Evolutionary conservation across 2,113 vertebrate genomes (phyloP), one percentile per base, ranked within the genome.

Genomic region (Protobothrops flavoviridis): DNA sequence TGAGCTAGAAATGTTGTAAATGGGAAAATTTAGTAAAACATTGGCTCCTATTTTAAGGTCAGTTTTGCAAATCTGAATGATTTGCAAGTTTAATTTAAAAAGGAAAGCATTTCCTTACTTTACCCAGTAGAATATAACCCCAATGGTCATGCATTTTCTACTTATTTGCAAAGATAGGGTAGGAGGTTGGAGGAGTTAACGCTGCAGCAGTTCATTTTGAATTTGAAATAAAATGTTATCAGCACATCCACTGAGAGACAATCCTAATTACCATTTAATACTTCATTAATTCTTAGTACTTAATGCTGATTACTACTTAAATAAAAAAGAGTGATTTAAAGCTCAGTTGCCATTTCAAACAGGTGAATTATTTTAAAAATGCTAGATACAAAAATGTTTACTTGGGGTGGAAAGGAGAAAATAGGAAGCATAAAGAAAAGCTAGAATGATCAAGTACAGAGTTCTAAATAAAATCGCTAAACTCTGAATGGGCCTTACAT

Each of bases 141-240:
- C 48, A 94, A 91, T 0, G 64, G 39, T 24, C 0, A 2, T 64
- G 33, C 26, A 56, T 92, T 45, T 92, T 43, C 43, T 50, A 21
- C 10, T 33, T 57, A 21, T 85, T 56, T 2, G 17, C 90, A 50
- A 91, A 95, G 56, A 91, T 81, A 87, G 93, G 0, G 5, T 81
- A n/a, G 64, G 15, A 1, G 0, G 23, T 2, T n/a, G 2, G 74
- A 50, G 6, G 93, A 94, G 29, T 92, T 96, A 95, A 95, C 88
- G 45, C 95, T 91, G 33, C 90, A 26, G 55, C 11, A 92, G 26
- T 74, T 94, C 81, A 93, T 39, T 95, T 23, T 92, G 48, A 86
- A 90, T 21, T 93, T 92, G 52, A 85, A 90, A 95, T 9, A 89
- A 85, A 86, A 91, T 95, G 94, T 94, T 96, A 93, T 94, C 93